These are phyloP conservation scores for Gallinago undulata DNA, from an alignment of 2,113 vertebrate genomes.

Conservation along the genomic window DNA sequence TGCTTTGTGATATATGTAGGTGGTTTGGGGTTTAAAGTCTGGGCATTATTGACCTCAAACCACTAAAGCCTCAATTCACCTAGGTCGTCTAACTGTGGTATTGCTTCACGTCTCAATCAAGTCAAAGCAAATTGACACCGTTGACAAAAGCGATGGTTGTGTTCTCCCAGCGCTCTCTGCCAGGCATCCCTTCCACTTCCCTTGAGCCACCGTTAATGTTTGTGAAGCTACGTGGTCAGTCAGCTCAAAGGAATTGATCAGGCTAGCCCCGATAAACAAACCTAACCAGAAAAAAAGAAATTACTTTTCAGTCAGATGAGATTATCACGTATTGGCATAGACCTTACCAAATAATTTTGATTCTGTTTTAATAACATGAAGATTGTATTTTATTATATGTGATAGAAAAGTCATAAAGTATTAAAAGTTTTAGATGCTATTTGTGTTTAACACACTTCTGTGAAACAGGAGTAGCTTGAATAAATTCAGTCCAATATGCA, in stretches of 20 bases:
- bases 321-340: not conserved
- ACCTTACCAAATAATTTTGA: not conserved
- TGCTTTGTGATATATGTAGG: slow-evolving; percentile 18
- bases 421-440: not conserved
- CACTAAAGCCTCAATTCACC: slow-evolving; percentile 28
- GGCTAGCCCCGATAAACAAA: not conserved
- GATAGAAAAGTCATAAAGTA: not conserved
- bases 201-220: not conserved
- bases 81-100: not conserved
- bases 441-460: not conserved
- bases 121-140: not conserved
- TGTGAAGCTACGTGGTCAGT: not conserved
- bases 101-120: slow-evolving; percentile 14
- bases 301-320: not conserved
- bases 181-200: not conserved
- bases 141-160: not conserved
- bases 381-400: not conserved
- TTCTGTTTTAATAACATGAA: not conserved
- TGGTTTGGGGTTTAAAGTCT: slow-evolving; percentile 16
- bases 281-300: too few species aligned
- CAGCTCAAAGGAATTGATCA: not conserved
- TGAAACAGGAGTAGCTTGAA: not conserved
- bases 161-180: not conserved
- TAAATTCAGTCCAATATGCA: not conserved
- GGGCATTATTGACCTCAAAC: slow-evolving; percentile 21